These are phyloP conservation scores for Trididemnum nubilum DNA, from an alignment of 23 tunicate species.

Conservation along the genomic window DNA sequence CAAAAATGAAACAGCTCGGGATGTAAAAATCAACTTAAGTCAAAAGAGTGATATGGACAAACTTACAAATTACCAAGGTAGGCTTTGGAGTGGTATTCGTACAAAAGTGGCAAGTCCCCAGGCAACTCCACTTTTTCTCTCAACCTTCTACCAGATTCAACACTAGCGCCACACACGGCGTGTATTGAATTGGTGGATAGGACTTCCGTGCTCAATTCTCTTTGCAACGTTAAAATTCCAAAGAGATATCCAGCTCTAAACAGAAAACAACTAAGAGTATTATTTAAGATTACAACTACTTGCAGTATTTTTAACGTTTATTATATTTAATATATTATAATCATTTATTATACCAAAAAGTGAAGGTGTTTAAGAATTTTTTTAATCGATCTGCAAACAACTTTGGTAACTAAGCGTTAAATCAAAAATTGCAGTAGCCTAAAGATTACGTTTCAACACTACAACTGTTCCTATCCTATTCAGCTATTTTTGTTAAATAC, in stretches of 20 bases:
- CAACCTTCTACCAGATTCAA: conserved; percentile 47
- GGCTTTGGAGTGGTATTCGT: conserved; percentile 48
- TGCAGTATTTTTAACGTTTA: not conserved
- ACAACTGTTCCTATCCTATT: no score
- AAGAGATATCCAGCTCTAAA: conserved; percentile 66
- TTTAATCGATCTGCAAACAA: no score
- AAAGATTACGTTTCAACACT: no score
- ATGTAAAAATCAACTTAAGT: no score
- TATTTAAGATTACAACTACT: not conserved
- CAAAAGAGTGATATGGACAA: no score
- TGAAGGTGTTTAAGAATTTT: no score
- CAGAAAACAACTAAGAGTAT: not conserved
- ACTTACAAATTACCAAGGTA: conserved; percentile 39
- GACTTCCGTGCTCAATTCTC: conserved; percentile 1
- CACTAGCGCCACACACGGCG: conserved; percentile 7
- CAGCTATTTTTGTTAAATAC: no score
- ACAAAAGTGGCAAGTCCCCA: conserved; percentile 33
- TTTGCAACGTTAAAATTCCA: conserved; percentile 26
- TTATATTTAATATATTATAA: no score
- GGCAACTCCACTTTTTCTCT: not conserved
- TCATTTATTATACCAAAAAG: no score
- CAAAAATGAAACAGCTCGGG: no score
- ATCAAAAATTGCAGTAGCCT: no score
- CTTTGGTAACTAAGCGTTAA: no score
- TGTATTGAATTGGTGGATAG: not conserved